Evolutionary conservation across 2,113 vertebrate species (phyloP), one percentile per base, ranked within the genome.

Genomic region (Zootoca vivipara): DNA sequence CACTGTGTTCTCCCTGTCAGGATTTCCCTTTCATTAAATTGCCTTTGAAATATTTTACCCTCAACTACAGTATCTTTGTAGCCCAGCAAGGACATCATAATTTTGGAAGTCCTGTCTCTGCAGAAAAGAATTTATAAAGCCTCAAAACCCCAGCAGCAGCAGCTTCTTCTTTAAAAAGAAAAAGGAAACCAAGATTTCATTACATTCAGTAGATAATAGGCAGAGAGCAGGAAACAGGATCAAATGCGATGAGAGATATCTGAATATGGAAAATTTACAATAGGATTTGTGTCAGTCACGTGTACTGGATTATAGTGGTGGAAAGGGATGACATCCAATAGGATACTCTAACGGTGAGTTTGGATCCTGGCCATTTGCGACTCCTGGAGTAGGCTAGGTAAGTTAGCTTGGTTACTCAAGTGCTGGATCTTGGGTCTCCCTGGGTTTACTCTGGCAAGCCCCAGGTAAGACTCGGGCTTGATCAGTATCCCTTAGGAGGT

Each of bases 11-110:
- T 95, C 78, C 81, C 93, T 89, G 89, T 92, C 92, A 95, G 92
- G 82, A 89, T 90, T 95, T 96, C 91, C 77, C 91, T 95, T 96
- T 96, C 94, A 96, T 96, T 95, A 93, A 94, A 78, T 91, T 90
- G 93, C 89, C 94, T 94, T 94, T 96, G 94, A 96, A 96, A 95
- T 96, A 89, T 92, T 94, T 95, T 93, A 94, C 93, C 93, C 93
- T 95, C 91, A 89, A 52, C 93, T 93, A 52, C 46, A 52, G 46
- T 52, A 16, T 82, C 90, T 87, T 89, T 92, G 92, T 90, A 95
- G 85, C 94, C 93, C 94, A 95, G 90, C 69, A 93, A 96, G 94
- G 92, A 95, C 94, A 91, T 90, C 80, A 84, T 95, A 16, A 94
- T 95, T 96, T 96, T 90, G 85, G 88, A 96, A 94, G 74, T 88